Evolutionary conservation across 2,888 invertebrate genomes (phyloP).

Genomic region (Rutpela maculata): DNA sequence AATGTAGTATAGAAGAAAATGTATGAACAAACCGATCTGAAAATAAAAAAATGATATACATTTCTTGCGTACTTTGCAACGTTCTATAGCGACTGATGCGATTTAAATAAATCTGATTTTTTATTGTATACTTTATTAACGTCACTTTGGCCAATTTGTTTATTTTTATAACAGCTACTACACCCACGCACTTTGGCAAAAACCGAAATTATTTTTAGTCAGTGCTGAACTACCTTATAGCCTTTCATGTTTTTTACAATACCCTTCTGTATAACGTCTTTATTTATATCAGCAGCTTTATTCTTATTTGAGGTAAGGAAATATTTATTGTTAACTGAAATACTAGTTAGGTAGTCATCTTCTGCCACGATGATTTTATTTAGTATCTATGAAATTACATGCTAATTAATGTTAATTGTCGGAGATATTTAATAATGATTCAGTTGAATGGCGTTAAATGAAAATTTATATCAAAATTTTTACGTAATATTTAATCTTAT

Average conservation of each 20-base stretch:
- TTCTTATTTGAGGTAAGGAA: constrained; percentile 14
- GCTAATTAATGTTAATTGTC: too few relatives aligned
- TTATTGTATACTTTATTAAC: not conserved
- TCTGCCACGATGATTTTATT: too few relatives aligned
- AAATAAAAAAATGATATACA: not conserved
- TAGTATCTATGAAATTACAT: too few relatives aligned
- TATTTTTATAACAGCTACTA: constrained; percentile 21
- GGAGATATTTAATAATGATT: too few relatives aligned
- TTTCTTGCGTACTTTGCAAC: not conserved
- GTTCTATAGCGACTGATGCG: not conserved
- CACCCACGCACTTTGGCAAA: constrained; percentile 43
- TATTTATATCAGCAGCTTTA: constrained; percentile 35
- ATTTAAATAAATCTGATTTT: not conserved
- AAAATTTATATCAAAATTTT: too few relatives aligned
- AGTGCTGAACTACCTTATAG: constrained; percentile 38
- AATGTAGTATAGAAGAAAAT: not conserved
- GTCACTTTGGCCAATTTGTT: constrained; percentile 24
- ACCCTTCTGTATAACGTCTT: constrained; percentile 40
- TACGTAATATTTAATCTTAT: too few relatives aligned
- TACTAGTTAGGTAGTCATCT: too few relatives aligned
- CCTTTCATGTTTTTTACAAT: constrained; percentile 47
- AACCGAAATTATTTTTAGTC: constrained; percentile 50
- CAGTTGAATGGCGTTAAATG: too few relatives aligned
- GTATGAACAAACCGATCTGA: not conserved
- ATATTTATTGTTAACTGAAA: too few relatives aligned